phyloP scores from a whole-genome alignment of 2,797 vertebrate species.

The Falco novaeseelandiae region DNA sequence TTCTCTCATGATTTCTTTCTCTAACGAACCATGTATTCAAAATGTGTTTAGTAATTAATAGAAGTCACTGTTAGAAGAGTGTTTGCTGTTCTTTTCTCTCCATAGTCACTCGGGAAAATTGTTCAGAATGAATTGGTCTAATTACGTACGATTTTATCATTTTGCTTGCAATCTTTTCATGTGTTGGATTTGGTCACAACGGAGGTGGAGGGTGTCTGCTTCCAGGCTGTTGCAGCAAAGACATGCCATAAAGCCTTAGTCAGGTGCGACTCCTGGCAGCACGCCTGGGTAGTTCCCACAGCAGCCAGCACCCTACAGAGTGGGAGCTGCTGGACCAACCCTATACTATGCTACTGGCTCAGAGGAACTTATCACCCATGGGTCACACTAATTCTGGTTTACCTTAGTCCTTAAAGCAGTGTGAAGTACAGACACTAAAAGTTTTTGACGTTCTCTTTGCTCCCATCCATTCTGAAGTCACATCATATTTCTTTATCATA shows the following conservation, averaged over 20 bases:
- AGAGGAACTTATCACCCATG: fast-evolving
- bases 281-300: neutral
- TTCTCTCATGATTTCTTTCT: conserved; percentile 1
- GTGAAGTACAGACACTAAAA: neutral
- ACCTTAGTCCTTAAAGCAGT: neutral
- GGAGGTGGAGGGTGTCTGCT: neutral
- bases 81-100: neutral
- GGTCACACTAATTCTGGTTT: neutral
- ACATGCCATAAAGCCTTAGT: neutral
- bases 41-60: neutral
- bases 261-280: no score
- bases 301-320: neutral
- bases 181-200: neutral
- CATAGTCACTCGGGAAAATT: neutral
- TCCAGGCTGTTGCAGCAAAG: neutral
- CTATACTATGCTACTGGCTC: neutral
- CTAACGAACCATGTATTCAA: neutral
- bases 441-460: neutral
- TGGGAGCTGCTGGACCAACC: neutral
- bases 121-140: neutral
- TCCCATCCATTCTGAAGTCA: neutral
- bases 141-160: neutral
- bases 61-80: neutral
- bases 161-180: neutral
- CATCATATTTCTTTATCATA: neutral